These are phyloP conservation scores for Drosophila erecta DNA, from an alignment of 1,140 invertebrate genomes.

Conservation along the genomic window DNA sequence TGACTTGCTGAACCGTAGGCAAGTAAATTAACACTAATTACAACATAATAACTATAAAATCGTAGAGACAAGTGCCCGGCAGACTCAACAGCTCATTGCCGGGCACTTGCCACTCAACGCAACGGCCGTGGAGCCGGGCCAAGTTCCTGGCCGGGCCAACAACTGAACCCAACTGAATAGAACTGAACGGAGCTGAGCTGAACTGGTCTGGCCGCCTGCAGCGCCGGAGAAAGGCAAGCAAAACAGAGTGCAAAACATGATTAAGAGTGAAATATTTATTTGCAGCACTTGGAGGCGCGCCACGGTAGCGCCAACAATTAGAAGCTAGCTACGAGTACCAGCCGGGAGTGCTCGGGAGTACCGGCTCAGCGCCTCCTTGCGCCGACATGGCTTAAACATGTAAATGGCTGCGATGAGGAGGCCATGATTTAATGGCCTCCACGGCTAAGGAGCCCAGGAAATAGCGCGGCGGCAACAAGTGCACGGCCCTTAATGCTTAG, in stretches of 20 bases:
- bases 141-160: slow-evolving; percentile 32
- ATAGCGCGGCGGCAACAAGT: slow-evolving; percentile 43
- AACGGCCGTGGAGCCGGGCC: slow-evolving; percentile 43
- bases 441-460: slow-evolving; percentile 42
- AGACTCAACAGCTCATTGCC: slow-evolving; percentile 71
- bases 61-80: slow-evolving; percentile 68
- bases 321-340: slow-evolving; percentile 55
- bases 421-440: slow-evolving; percentile 67
- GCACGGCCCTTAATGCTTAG: slow-evolving; percentile 38
- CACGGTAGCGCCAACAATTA: slow-evolving; percentile 73
- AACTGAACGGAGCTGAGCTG: neutral
- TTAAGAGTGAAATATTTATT: slow-evolving; percentile 82
- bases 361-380: neutral
- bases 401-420: slow-evolving; percentile 58
- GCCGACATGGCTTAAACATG: slow-evolving; percentile 73
- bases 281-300: slow-evolving; percentile 75
- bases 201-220: slow-evolving; percentile 35
- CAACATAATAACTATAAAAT: slow-evolving; percentile 79
- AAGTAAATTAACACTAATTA: slow-evolving; percentile 79
- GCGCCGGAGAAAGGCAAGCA: slow-evolving; percentile 54
- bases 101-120: slow-evolving; percentile 64
- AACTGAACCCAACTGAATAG: neutral
- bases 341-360: slow-evolving; percentile 5
- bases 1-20: slow-evolving; percentile 34
- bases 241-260: slow-evolving; percentile 74